These are phyloP conservation scores for Pimpla rufipes DNA, from an alignment of 2,888 invertebrate species.

Conservation along the genomic window DNA sequence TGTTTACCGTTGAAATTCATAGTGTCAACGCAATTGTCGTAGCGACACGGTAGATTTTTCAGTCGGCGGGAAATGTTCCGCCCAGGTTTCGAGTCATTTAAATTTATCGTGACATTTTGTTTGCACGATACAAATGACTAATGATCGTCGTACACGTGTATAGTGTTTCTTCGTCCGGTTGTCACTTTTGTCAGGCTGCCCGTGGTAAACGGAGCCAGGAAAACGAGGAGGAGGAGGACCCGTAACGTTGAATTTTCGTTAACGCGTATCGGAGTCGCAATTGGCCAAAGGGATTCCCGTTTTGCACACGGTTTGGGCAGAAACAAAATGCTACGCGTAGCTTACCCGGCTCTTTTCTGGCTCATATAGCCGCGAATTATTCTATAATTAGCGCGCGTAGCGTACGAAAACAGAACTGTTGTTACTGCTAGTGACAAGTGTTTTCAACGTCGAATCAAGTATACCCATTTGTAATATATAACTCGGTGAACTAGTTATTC, in stretches of 20 bases:
- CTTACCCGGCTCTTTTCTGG: slow-evolving; percentile 18
- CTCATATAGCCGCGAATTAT: slow-evolving; percentile 49
- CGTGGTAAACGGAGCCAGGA: slow-evolving; percentile 33
- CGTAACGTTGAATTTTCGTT: slow-evolving; percentile 8
- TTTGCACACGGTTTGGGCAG: slow-evolving; percentile 49
- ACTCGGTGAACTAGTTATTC: slow-evolving; percentile 51
- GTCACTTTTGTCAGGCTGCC: slow-evolving; percentile 55
- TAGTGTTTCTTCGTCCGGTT: slow-evolving; percentile 43
- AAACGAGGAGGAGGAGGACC: slow-evolving; percentile 42
- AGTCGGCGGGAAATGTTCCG: not conserved
- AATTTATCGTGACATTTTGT: slow-evolving; percentile 47
- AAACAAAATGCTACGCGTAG: slow-evolving; percentile 38
- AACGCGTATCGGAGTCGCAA: slow-evolving; percentile 55
- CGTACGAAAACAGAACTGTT: slow-evolving; percentile 44
- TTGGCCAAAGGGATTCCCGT: slow-evolving; percentile 40
- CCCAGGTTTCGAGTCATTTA: not conserved
- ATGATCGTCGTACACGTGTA: slow-evolving; percentile 49
- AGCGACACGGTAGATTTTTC: not conserved
- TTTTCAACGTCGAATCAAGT: slow-evolving; percentile 31
- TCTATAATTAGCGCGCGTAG: slow-evolving; percentile 60
- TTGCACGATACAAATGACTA: slow-evolving; percentile 50
- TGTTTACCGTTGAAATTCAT: not conserved
- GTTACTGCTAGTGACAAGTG: slow-evolving; percentile 43
- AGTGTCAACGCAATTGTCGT: not conserved
- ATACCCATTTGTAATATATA: slow-evolving; percentile 30